Evolutionary conservation across 53 echinoderm and acorn worm genomes (phyloP).

Genomic region (Antedon mediterranea): DNA sequence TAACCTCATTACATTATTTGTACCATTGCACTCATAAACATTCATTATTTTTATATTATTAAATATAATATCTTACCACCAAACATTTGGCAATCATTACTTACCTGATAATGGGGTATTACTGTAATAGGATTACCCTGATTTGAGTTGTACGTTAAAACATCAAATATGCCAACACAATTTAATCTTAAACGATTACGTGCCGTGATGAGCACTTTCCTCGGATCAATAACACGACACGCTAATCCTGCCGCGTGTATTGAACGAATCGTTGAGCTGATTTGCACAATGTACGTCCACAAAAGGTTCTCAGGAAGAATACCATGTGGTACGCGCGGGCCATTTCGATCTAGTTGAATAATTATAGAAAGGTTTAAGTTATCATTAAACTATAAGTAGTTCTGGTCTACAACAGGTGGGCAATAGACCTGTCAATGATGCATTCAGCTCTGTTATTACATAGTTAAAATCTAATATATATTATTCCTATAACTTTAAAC

Average conservation of each 20-base stretch:
- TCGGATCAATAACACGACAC: conserved; percentile 96
- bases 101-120: conserved; percentile 90
- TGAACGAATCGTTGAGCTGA: conserved; percentile 76
- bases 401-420: no score
- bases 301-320: conserved; percentile 85
- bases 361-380: neutral
- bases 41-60: no score
- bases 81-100: no score
- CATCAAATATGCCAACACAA: conserved; percentile 94
- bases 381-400: no score
- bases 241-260: conserved; percentile 86
- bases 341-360: conserved; percentile 58
- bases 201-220: conserved; percentile 62
- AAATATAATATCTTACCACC: no score
- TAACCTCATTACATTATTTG: no score
- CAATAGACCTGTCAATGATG: no score
- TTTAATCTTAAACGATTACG: conserved; percentile 78
- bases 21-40: no score
- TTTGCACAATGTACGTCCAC: conserved; percentile 93
- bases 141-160: conserved; percentile 63
- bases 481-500: no score
- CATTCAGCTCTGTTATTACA: no score
- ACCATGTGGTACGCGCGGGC: conserved; percentile 48
- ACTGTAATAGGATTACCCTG: conserved; percentile 67
- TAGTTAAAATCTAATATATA: no score